Evolutionary conservation across 2,113 vertebrate genomes (phyloP), one percentile per base, ranked within the genome.

Genomic region (Vidua chalybeata): DNA sequence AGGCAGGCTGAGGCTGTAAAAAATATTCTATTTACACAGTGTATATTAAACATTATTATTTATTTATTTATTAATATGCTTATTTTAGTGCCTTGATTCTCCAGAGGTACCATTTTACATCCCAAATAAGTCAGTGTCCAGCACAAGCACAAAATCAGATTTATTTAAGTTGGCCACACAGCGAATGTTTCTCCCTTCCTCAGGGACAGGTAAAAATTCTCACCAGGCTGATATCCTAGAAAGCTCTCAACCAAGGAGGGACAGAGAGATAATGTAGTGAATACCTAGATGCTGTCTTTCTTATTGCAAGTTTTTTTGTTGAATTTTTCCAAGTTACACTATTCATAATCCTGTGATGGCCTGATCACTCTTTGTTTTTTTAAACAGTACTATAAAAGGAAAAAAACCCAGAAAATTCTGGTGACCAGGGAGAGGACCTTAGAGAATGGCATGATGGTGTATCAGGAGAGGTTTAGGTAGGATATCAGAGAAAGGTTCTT

Each of bases 381-480:
- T 27, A 64, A 68, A 41, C 10, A 68, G 39, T 2, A 18, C 9
- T 58, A 28, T n/a, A 55, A 46, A 67, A 28, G 45, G 16, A 15
- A 73, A 77, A 80, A 73, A 72, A 7, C 11, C 41, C 3, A 39
- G 4, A 43, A 67, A 48, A 11, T 9, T 82, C 46, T 67, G 45
- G 5, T 45, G 18, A 24, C 33, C 17, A 10, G 33, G n/a, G 19
- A 30, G 9, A 75, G 2, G 3, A 28, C 13, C 33, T 22, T 23
- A 68, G 54, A 66, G 13, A 67, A 61, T 6, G 16, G 3, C 19
- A n/a, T n/a, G 61, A 61, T 0, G 0, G 3, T 26, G 11, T 39
- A 22, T 46, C 46, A 46, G 9, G 19, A 35, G 41, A 63, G 58
- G 9, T 26, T 87, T 41, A 41, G 13, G 19, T 6, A 24, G 39